Base-by-base conservation (phyloP, 2,888 invertebrate species). In the Lomographa bimaculata region DNA sequence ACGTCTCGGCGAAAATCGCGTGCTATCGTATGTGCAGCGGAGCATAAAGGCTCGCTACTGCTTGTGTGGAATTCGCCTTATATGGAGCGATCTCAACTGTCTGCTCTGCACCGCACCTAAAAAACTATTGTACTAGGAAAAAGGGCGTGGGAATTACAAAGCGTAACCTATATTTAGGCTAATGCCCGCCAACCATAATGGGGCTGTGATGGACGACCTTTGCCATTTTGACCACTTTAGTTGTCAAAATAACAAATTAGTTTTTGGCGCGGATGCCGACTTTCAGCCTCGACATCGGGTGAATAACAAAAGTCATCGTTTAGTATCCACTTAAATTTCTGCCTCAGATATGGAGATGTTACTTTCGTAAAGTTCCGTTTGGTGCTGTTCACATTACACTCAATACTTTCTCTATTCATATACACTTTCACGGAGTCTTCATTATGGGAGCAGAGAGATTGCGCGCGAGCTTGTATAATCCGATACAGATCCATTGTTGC, bases 391-490 rank as follows among this genome's bases (percentile, higher is more conserved):
- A 60, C 61, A 65, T 61, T 57, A 57, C 42, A 44, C 49, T 51
- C 52, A 47, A 67, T 77, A 83, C 86, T 86, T 86, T 87, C 86
- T 84, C 85, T 78, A 79, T 80, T 83, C 81, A 81, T 74, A 66
- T 70, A 71, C 74, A 83, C 85, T 86, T 86, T 85, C 80, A 60
- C 78, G 67, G 59, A 61, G 58, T 64, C 62, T 71, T 67, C 61
- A 64, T 64, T 73, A 75, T 79, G 74, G 73, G 78, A 78, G 70
- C 62, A 62, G 58, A 64, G 69, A 64, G 70, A 76, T 73, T 70
- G 70, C 71, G 65, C 60, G 60, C 64, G 60, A 69, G 70, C 71
- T 71, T 69, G 71, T 67, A 71, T 79, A 72, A 72, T 66, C 63
- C 58, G 51, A 70, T 64, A 65, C 57, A 67, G 64, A 63, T 54